Conservation (phyloP, 2,888 invertebrate species). For the Ceramica pisi region DNA sequence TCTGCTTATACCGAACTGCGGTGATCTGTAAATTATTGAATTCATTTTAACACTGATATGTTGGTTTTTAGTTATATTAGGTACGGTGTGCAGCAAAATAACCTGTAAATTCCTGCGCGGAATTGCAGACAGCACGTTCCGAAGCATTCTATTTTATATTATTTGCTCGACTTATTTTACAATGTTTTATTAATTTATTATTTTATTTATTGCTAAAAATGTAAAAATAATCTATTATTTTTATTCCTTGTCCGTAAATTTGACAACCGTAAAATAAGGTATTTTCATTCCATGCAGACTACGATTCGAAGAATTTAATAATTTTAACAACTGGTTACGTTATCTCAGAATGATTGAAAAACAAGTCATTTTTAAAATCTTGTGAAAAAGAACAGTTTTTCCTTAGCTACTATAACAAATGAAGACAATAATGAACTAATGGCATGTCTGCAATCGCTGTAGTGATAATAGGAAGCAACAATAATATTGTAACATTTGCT, state of each 20-base stretch:
- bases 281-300: conserved; percentile 21
- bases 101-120: conserved; percentile 81
- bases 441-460: neutral
- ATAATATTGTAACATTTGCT: neutral
- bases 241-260: conserved; percentile 2
- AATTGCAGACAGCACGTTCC: conserved; percentile 72
- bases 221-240: conserved; percentile 7
- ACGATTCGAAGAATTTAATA: neutral
- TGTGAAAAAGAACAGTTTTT: neutral
- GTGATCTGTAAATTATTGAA: conserved; percentile 71
- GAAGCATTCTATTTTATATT: conserved; percentile 67
- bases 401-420: neutral
- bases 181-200: neutral
- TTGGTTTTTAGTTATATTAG: neutral
- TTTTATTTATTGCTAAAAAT: neutral
- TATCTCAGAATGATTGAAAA: neutral
- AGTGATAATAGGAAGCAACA: neutral
- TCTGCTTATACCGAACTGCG: conserved; percentile 78
- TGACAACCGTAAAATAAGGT: conserved; percentile 25
- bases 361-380: neutral
- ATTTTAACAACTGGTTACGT: neutral
- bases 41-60: neutral
- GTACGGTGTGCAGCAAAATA: conserved; percentile 60
- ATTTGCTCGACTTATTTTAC: neutral
- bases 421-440: neutral